phyloP scores from a whole-genome alignment of 2,797 vertebrate genomes.

The Podarcis lilfordi region DNA sequence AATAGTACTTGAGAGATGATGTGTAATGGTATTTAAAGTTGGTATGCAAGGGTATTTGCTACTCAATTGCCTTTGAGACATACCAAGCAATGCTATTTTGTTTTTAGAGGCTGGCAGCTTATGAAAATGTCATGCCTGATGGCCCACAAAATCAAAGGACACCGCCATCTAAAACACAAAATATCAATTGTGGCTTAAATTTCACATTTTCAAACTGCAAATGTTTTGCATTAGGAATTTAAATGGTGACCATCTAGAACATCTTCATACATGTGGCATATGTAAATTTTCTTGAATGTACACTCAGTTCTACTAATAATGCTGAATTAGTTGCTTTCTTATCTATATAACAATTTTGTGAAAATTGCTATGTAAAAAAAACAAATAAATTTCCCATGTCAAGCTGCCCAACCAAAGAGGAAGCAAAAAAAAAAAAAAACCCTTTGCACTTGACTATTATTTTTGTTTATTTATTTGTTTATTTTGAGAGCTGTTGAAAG shows the following conservation, averaged over 20 bases:
- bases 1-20: background rate
- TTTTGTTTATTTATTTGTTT: background rate
- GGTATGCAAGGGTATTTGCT: background rate
- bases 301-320: background rate
- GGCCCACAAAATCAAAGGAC: background rate
- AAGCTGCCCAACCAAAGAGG: background rate
- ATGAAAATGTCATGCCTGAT: background rate
- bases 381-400: background rate
- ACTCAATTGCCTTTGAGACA: background rate
- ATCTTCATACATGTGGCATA: too few species aligned
- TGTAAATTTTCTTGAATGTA: background rate
- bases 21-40: background rate
- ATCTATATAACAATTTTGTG: background rate
- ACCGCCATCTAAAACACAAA: background rate
- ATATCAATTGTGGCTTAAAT: background rate
- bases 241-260: background rate
- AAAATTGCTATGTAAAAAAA: slow-evolving; percentile 12
- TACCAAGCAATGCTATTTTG: background rate
- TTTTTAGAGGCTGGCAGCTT: background rate
- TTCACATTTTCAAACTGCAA: background rate
- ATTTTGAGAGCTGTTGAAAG: background rate
- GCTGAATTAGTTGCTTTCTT: slow-evolving; percentile 28
- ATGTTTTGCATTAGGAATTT: background rate
- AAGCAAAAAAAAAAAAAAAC: background rate
- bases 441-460: background rate